phyloP scores from a whole-genome alignment of 2,113 vertebrate species.

The Bombycilla garrulus region DNA sequence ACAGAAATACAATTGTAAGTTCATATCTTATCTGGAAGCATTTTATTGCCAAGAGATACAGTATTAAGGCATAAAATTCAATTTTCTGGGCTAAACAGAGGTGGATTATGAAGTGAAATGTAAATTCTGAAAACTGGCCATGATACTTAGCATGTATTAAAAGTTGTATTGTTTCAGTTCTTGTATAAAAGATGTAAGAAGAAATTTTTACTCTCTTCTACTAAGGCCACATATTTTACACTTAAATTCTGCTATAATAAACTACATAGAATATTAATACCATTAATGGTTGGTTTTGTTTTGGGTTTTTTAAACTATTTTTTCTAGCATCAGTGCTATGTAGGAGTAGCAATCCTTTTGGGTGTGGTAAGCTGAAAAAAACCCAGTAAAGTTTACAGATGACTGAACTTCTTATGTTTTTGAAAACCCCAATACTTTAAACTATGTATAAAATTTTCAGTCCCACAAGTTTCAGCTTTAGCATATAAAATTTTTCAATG shows the following conservation, averaged over 20 bases:
- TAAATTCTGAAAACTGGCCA: not conserved
- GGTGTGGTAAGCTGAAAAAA: not conserved
- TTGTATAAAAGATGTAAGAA: not conserved
- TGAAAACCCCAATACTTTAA: not conserved
- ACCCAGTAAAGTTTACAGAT: not conserved
- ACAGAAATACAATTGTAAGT: not conserved
- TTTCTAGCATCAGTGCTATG: not conserved
- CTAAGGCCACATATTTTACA: not conserved
- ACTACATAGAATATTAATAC: not conserved
- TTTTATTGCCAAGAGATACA: not conserved
- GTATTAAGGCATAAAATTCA: not conserved
- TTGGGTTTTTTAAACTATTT: rapidly evolving
- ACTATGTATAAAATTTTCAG: not conserved
- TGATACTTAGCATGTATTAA: not conserved
- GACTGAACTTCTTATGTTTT: not conserved
- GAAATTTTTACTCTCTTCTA: not conserved
- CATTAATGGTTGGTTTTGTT: not conserved
- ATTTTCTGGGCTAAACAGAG: not conserved
- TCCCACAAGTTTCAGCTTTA: not conserved
- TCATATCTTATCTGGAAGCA: not conserved
- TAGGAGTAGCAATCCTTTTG: not conserved
- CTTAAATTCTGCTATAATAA: not conserved
- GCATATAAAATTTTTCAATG: not conserved
- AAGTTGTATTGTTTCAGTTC: not conserved
- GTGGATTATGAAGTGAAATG: not conserved